Percentiles rank a stretch among this genome's conserved stretches.
Conservation (phyloP, 2,113 vertebrate genomes). For the crab-eating macaque (Macaca fascicularis) region DNA sequence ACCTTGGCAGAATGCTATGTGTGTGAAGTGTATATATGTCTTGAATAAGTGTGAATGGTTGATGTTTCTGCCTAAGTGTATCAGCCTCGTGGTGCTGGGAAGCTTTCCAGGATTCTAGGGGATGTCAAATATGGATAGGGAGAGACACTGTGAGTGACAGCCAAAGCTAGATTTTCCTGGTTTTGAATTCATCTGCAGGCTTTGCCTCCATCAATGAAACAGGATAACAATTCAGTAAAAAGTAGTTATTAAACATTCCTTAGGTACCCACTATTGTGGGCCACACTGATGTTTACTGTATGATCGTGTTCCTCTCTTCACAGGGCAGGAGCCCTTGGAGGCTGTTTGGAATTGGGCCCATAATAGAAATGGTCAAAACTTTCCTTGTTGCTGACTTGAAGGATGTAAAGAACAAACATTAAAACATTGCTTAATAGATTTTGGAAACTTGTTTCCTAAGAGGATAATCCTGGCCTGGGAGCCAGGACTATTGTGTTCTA, state of each 20-base stretch:
- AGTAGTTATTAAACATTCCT: not conserved
- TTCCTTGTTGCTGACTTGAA: not conserved
- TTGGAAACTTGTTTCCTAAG: slow-evolving; percentile 15
- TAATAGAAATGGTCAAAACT: not conserved
- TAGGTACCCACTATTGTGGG: not conserved
- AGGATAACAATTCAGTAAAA: not conserved
- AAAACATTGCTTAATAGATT: not conserved
- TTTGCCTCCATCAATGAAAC: not conserved
- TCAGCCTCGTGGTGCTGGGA: not conserved
- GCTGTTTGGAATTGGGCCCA: not conserved
- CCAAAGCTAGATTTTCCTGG: not conserved
- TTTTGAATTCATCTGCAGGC: not conserved
- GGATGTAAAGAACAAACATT: not conserved
- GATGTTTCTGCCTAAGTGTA: not conserved
- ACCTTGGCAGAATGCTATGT: not conserved
- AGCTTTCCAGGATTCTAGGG: not conserved
- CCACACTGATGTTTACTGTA: not conserved
- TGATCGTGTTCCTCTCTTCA: not conserved
- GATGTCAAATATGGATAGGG: not conserved
- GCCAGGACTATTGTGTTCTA: not conserved
- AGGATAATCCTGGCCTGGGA: not conserved
- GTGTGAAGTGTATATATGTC: not conserved
- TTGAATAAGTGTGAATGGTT: not conserved
- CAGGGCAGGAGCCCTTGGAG: not conserved
- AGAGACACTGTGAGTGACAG: not conserved